Percentiles rank a stretch among this genome's conserved stretches.
Conservation (phyloP, 1,140 invertebrate genomes). For the Ruditapes philippinarum region DNA sequence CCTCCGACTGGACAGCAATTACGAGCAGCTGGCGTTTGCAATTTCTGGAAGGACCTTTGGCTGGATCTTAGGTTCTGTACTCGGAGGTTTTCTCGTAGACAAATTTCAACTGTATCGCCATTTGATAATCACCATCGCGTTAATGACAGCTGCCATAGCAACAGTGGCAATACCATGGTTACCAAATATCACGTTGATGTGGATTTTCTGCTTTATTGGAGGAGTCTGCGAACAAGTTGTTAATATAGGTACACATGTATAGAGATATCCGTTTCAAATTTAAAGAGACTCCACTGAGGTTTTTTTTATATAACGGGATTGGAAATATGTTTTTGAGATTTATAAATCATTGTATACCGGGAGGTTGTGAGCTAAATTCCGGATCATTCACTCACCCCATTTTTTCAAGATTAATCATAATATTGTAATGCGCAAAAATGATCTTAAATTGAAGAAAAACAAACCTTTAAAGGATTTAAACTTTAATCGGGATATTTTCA, state of each 20-base stretch:
- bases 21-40: conserved; percentile 67
- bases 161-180: conserved; percentile 66
- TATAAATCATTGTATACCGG: too few species aligned
- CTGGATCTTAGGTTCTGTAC: conserved; percentile 66
- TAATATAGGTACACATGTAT: conserved; percentile 67
- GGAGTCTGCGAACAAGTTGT: conserved; percentile 72
- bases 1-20: conserved; percentile 45
- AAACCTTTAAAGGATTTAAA: too few species aligned
- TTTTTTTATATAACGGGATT: too few species aligned
- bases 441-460: too few species aligned
- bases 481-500: too few species aligned
- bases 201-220: conserved; percentile 67
- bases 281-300: too few species aligned
- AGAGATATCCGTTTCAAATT: too few species aligned
- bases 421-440: too few species aligned
- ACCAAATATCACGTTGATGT: conserved; percentile 35
- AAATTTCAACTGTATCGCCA: conserved; percentile 62
- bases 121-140: conserved; percentile 66
- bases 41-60: conserved; percentile 70
- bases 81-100: conserved; percentile 67
- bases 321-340: too few species aligned
- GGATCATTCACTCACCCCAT: too few species aligned
- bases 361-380: not conserved
- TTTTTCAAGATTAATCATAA: too few species aligned
- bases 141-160: conserved; percentile 40